These are phyloP conservation scores for Archaeoteleia sp. DNA, from an alignment of 2,888 invertebrate genomes.

Conservation along the genomic window DNA sequence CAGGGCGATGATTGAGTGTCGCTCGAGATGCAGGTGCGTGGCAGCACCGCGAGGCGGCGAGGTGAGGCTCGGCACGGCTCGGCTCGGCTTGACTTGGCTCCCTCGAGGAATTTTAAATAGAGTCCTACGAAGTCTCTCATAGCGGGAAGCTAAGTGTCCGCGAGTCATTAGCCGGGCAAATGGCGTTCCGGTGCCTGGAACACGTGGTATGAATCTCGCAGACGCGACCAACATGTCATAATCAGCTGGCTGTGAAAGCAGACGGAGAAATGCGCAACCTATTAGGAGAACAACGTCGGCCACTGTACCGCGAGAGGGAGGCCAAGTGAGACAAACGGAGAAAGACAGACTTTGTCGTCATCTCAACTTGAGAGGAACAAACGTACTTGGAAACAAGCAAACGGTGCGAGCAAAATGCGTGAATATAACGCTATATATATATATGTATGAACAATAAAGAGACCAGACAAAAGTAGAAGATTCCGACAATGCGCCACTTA, in stretches of 20 bases:
- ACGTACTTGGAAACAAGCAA: constrained; percentile 42
- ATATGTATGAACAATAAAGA: too few relatives aligned
- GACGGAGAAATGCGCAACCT: constrained; percentile 70
- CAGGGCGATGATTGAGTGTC: constrained; percentile 39
- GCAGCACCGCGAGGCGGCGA: constrained; percentile 17
- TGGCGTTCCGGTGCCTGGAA: constrained; percentile 71
- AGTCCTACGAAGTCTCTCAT: constrained; percentile 38
- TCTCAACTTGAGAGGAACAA: constrained; percentile 36
- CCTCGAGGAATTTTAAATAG: constrained; percentile 49
- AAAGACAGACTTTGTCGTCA: constrained; percentile 41
- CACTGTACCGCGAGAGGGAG: constrained; percentile 55
- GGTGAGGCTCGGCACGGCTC: constrained; percentile 33
- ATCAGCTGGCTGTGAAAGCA: constrained; percentile 74
- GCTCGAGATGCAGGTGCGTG: constrained; percentile 37
- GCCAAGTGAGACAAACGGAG: constrained; percentile 49
- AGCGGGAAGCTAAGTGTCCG: constrained; percentile 64
- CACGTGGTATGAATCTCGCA: constrained; percentile 67
- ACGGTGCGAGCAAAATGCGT: constrained; percentile 21
- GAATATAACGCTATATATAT: constrained; percentile 40
- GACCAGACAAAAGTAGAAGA: too few relatives aligned
- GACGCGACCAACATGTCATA: constrained; percentile 72
- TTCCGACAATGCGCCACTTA: too few relatives aligned
- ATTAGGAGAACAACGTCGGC: constrained; percentile 72
- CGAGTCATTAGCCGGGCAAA: constrained; percentile 73
- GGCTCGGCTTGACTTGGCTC: constrained; percentile 39